Base-by-base conservation (phyloP, 2,888 invertebrate species). In the Pristionchus entomophagus region DNA sequence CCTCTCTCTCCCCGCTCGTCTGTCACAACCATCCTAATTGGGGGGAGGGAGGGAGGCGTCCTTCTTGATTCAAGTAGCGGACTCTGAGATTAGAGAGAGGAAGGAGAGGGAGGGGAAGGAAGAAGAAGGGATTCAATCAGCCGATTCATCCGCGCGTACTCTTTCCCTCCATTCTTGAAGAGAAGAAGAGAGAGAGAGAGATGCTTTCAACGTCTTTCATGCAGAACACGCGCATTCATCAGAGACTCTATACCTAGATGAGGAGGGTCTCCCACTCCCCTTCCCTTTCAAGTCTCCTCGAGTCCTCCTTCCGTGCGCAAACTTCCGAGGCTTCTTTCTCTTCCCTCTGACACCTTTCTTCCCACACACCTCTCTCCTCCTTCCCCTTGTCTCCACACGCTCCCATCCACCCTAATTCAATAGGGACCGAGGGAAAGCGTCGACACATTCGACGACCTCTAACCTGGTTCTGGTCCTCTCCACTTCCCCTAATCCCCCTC, bases 11-110 rank as follows among this genome's bases (percentile, higher is more conserved):
- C 35, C 73, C 14, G n/a, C 41, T 73, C 65, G 65, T 32, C 73
- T 73, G 73, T 73, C 73, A 73, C 73, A 73, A 73, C 73, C 73
- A 73, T 73, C 73, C 73, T 73, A 73, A 73, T 73, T 73, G 73
- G 41, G 38, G 35, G 41, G 73, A 41, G 41, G 73, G n/a, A 17
- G 45, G 14, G 14, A 26, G 4, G 73, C 38, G 73, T 73, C 73
- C 73, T 73, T 73, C 73, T 73, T 73, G 73, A 73, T 73, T 73
- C 73, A 73, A 73, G 73, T 41, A 73, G 73, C 41, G n/a, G 65
- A 69, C 65, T 69, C 65, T 69, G 65, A 73, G 73, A 73, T 73
- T 73, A 73, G 73, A 73, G 73, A 73, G 73, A 26, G 35, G 26
- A 29, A 38, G 65, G 26, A 12, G 73, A 26, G 12, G 41, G 38